Conservation (phyloP, 1,140 invertebrate species). For the Anoplolepis gracilipes region DNA sequence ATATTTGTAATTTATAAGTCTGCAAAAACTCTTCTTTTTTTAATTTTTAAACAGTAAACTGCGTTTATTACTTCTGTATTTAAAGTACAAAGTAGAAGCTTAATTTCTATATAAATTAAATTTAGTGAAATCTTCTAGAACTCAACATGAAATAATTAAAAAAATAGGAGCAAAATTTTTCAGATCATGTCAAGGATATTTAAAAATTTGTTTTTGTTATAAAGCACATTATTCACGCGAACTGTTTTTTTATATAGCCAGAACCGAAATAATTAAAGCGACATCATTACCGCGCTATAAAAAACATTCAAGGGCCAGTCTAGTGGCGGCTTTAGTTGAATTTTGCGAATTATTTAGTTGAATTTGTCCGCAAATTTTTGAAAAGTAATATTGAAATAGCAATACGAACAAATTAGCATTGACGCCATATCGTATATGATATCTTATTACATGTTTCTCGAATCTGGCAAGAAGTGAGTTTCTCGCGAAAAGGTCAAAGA, state of each 20-base stretch:
- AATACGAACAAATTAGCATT: background rate
- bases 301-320: background rate
- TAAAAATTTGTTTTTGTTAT: background rate
- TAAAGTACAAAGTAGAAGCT: too few species aligned
- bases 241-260: background rate
- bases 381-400: background rate
- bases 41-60: too few species aligned
- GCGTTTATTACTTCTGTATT: too few species aligned
- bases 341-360: conserved; percentile 15
- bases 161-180: too few species aligned
- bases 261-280: conserved; percentile 23
- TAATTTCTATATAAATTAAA: too few species aligned
- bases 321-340: background rate
- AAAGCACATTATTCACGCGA: background rate
- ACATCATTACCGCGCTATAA: background rate
- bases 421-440: background rate
- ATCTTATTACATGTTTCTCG: background rate
- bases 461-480: background rate
- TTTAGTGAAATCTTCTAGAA: too few species aligned
- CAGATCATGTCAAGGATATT: background rate
- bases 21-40: too few species aligned
- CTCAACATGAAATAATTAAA: too few species aligned
- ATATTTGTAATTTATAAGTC: too few species aligned
- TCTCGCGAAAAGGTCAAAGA: conserved; percentile 38
- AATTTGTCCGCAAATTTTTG: background rate